Percentiles rank a stretch among this genome's conserved stretches.
Conservation (phyloP, 2,113 vertebrate genomes). For the Alouatta palliata region DNA sequence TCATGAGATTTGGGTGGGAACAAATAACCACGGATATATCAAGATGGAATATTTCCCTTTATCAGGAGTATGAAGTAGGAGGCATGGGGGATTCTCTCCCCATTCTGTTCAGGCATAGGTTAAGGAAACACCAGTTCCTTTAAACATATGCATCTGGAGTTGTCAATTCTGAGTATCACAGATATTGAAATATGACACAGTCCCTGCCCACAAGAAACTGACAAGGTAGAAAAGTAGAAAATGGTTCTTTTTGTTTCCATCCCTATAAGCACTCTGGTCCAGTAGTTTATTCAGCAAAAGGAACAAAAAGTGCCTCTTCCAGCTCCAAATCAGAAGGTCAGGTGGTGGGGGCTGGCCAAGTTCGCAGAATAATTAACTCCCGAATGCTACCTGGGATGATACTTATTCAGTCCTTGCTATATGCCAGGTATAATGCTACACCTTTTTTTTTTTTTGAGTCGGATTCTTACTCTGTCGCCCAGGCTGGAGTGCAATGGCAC, state of each 20-base stretch:
- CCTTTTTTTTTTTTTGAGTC: neutral
- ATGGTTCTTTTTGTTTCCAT: neutral
- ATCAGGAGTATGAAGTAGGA: neutral
- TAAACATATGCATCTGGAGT: neutral
- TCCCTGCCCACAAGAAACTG: neutral
- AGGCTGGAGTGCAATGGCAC: neutral
- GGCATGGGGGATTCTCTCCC: neutral
- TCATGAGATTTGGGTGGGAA: too few relatives aligned
- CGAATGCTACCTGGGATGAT: neutral
- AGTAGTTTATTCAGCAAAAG: neutral
- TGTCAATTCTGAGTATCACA: conserved; percentile 18
- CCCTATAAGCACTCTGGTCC: neutral
- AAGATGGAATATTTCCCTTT: neutral
- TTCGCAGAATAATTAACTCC: conserved; percentile 27
- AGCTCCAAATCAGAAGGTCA: neutral
- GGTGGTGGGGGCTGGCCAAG: neutral
- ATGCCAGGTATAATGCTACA: neutral
- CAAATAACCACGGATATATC: too few relatives aligned
- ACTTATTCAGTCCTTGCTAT: neutral
- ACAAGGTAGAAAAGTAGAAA: neutral
- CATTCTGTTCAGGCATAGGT: neutral
- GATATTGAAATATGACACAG: neutral
- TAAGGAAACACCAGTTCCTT: conserved; percentile 12
- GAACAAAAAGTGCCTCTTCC: neutral
- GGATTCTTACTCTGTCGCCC: neutral